Percentiles rank a stretch among this genome's conserved stretches.
Evolutionary conservation across 2,888 invertebrate genomes (phyloP).

Genomic region (Salticus scenicus): DNA sequence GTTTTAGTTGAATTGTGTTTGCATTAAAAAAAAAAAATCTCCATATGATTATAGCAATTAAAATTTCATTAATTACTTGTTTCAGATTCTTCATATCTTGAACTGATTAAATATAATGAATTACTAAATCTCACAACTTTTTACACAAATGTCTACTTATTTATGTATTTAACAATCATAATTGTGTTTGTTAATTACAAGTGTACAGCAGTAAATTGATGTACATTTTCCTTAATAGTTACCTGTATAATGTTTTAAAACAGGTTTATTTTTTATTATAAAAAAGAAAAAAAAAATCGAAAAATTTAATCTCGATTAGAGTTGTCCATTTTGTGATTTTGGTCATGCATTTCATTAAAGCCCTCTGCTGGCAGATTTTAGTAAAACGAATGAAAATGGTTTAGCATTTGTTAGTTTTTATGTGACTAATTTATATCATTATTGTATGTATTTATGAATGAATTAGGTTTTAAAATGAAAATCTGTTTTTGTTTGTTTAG

Average conservation of each 20-base stretch:
- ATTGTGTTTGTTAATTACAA: background rate
- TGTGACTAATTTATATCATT: slow-evolving; percentile 41
- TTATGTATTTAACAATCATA: background rate
- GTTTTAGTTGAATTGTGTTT: slow-evolving; percentile 15
- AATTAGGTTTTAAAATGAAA: slow-evolving; percentile 41
- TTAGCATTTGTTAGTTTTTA: slow-evolving; percentile 45
- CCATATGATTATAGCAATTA: slow-evolving; percentile 2
- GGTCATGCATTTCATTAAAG: background rate
- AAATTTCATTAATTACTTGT: slow-evolving; percentile 17
- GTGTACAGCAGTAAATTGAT: background rate
- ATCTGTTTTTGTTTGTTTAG: slow-evolving; percentile 15
- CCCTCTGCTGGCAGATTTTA: slow-evolving; percentile 62
- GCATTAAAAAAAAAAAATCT: background rate
- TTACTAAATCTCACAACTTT: too few relatives aligned
- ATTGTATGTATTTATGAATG: slow-evolving; percentile 12
- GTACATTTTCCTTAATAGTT: background rate
- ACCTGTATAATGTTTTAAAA: background rate
- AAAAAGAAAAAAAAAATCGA: background rate
- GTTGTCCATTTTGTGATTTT: background rate
- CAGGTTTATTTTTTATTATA: slow-evolving; percentile 3
- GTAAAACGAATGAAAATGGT: slow-evolving; percentile 10
- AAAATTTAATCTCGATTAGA: background rate
- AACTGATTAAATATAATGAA: background rate
- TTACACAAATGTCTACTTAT: too few relatives aligned
- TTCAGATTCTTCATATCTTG: slow-evolving; percentile 7